phyloP scores from a whole-genome alignment of 2,888 invertebrate genomes.

The Drosophila dives region DNA sequence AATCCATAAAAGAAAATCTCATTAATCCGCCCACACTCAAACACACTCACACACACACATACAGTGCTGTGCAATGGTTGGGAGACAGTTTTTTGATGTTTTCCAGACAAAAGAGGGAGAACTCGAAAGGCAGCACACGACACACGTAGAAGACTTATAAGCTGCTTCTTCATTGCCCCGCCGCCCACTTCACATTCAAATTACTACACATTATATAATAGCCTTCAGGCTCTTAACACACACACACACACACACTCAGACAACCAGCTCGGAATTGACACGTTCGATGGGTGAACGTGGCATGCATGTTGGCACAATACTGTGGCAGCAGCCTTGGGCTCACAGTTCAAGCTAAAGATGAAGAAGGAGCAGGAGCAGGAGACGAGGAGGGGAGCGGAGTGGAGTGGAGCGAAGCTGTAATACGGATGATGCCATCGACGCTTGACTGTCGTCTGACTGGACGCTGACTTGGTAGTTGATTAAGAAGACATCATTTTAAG shows the following conservation, averaged over 20 bases:
- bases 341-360: neutral
- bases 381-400: neutral
- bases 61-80: conserved; percentile 9
- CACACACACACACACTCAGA: conserved; percentile 34
- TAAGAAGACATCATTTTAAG: conserved; percentile 75
- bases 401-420: neutral
- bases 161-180: conserved; percentile 73
- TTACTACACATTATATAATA: conserved; percentile 80
- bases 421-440: conserved; percentile 21
- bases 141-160: conserved; percentile 69
- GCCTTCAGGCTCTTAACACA: conserved; percentile 69
- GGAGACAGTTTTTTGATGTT: conserved; percentile 59
- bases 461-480: conserved; percentile 62
- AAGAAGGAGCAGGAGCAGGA: neutral
- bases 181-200: conserved; percentile 80
- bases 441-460: conserved; percentile 45
- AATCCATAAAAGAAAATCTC: conserved; percentile 78
- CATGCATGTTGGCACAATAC: conserved; percentile 70
- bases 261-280: conserved; percentile 32
- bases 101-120: conserved; percentile 41
- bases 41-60: conserved; percentile 8
- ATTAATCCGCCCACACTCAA: conserved; percentile 61
- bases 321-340: conserved; percentile 7
- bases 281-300: conserved; percentile 56
- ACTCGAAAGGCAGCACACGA: conserved; percentile 50